These are phyloP conservation scores for Choloepus didactylus DNA, from an alignment of 2,797 vertebrate genomes.

Conservation along the genomic window DNA sequence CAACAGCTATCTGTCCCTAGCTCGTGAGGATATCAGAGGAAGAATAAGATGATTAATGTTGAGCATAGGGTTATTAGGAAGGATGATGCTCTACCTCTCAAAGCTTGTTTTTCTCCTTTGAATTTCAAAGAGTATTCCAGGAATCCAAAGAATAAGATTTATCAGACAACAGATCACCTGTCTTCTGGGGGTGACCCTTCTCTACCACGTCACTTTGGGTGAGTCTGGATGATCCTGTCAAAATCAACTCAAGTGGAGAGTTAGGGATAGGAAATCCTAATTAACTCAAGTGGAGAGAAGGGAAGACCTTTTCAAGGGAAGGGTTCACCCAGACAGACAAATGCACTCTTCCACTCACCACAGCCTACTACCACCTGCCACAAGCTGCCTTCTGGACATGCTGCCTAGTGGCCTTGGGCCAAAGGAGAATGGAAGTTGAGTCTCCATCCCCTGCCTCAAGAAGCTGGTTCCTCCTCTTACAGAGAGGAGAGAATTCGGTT, in stretches of 20 bases:
- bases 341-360: neutral
- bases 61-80: neutral
- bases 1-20: neutral
- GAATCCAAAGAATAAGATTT: neutral
- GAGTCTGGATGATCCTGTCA: slow-evolving; percentile 22
- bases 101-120: slow-evolving; percentile 36
- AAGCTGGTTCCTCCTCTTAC: neutral
- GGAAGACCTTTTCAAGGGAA: neutral
- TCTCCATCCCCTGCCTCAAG: neutral
- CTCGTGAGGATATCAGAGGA: neutral
- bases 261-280: neutral
- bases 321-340: neutral
- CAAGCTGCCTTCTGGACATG: neutral
- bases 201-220: neutral
- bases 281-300: neutral
- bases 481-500: neutral
- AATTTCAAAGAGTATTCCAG: slow-evolving; percentile 2
- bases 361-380: neutral
- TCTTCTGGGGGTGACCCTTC: neutral
- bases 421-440: neutral
- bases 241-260: neutral
- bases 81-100: neutral
- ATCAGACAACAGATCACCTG: neutral
- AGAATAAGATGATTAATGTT: neutral
- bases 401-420: neutral